Base-by-base conservation (phyloP, 2,888 invertebrate species). In the Drosophila setosimentum region DNA sequence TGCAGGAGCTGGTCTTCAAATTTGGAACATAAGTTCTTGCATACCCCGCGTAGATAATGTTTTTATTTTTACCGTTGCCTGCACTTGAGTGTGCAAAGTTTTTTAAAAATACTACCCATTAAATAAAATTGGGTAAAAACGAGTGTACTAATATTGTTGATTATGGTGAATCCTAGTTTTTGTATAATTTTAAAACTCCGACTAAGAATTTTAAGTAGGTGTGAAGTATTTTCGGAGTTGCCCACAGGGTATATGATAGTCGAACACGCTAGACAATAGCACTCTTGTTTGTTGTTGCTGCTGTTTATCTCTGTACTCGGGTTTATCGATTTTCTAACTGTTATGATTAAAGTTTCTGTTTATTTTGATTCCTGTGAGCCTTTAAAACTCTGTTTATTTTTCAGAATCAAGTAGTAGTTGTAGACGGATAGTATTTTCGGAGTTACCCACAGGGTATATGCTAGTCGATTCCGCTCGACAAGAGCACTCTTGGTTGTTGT, bases 261-360 rank as follows among this genome's bases (percentile, higher is more conserved):
- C 18, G n/a, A 1, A 6, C 37, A 13, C n/a, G 18, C 54, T n/a
- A 3, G 27, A 37, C n/a, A 11, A 37, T 35, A 35, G 33, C 53
- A 27, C 24, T 54, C 16, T 27, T 10, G 13, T 48, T 7, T 65
- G 57, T 24, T 67, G 33, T 48, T 72, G 55, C 60, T 68, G 73
- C 71, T 35, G 16, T 35, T 35, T 35, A 18, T 18, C 35, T 6
- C 6, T 18, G 6, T 18, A 35, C 6, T 35, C 35, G 35, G 16
- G 16, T 35, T 6, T 18, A 35, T 16, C 35, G 16, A 35, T 35
- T 33, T 18, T 6, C 16, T 16, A 35, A 5, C 35, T 16, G 35
- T 16, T 35, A 35, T 35, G 6, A 16, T 35, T 35, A 16, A 6
- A 35, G 35, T 18, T 35, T 16, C 16, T 35, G 35, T 18, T 35